Evolutionary conservation across 2,797 vertebrate genomes (phyloP), one percentile per base, ranked within the genome.

Genomic region (Hypotaenidia okinawae): DNA sequence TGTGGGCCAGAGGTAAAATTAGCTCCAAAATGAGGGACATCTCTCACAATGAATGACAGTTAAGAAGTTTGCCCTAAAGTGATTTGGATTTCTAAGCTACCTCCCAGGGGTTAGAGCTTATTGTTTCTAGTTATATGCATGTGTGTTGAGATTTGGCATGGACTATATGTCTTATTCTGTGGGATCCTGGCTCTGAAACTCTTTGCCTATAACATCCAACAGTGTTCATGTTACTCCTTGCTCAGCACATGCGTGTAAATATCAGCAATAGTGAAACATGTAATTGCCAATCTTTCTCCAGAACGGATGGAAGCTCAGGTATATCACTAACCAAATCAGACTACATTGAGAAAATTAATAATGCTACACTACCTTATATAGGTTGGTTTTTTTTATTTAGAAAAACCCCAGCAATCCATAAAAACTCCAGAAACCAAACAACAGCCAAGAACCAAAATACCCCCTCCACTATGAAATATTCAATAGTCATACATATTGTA

Each of bases 401-500:
- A 87, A 52, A 25, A 15, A 8, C 17, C 43, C 43, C 17, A 24
- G 22, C 22, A 21, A 12, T 1, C 14, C 52, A 28, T 16, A 62
- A 27, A 52, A 10, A 2, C 52, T 10, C 52, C 9, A 30, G 25
- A 16, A 28, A 10, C 7, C 3, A 63, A 52, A 4, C 16, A 30
- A 45, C 11, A 3, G 61, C 14, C 21, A 30, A 45, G 9, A 3
- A 64, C 13, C 4, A 45, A 76, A 73, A 35, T 14, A 51, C 1
- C 2, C 13, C 68, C 41, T 72, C 43, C 33, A 62, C 51, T 90
- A 58, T 24, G 33, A 96, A 97, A 97, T 89, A 95, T 87, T 94
- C 88, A 94, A 68, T 79, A 72, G 81, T 77, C 85, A 43, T 54
- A 84, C 5, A 77, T 76, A 90, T 30, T 82, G 52, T 68, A 95